Percentiles rank a stretch among this genome's conserved stretches.
Conservation (phyloP, 1,140 invertebrate species). For the Panagrolaimus sp. region DNA sequence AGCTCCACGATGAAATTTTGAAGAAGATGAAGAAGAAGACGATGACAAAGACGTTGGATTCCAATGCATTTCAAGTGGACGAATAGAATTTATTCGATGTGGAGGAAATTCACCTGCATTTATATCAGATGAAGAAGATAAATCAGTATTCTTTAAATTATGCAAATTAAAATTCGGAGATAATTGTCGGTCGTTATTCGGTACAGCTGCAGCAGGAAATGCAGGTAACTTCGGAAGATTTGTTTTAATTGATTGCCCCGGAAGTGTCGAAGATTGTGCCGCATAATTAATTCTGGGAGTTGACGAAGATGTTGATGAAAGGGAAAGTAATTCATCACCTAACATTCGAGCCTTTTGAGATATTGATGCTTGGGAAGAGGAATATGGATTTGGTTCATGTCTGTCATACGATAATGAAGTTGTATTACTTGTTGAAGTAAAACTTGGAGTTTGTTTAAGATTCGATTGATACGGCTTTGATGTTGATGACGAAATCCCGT, state of each 20-base stretch:
- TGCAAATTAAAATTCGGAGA: no score
- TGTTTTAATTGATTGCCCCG: not conserved
- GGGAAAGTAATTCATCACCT: not conserved
- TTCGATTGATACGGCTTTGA: no score
- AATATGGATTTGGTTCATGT: not conserved
- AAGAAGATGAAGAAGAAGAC: not conserved
- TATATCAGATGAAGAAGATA: not conserved
- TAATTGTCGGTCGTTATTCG: no score
- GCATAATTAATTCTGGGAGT: slow-evolving; percentile 1
- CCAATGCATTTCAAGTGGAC: not conserved
- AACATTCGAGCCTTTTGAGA: slow-evolving; percentile 1
- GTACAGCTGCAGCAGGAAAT: not conserved
- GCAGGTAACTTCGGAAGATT: slow-evolving; percentile 3
- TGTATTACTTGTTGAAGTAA: no score
- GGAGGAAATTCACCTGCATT: not conserved
- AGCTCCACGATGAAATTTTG: not conserved
- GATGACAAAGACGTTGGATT: not conserved
- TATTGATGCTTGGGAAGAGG: not conserved
- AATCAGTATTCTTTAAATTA: no score
- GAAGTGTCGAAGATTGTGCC: not conserved
- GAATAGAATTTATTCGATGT: not conserved
- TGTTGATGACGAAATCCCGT: no score
- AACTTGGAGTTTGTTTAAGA: no score
- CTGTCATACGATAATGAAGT: not conserved
- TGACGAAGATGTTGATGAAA: not conserved